Percentiles rank a stretch among this genome's conserved stretches.
Evolutionary conservation across 2,113 vertebrate genomes (phyloP).

Genomic region (Atlantisia rogersi): DNA sequence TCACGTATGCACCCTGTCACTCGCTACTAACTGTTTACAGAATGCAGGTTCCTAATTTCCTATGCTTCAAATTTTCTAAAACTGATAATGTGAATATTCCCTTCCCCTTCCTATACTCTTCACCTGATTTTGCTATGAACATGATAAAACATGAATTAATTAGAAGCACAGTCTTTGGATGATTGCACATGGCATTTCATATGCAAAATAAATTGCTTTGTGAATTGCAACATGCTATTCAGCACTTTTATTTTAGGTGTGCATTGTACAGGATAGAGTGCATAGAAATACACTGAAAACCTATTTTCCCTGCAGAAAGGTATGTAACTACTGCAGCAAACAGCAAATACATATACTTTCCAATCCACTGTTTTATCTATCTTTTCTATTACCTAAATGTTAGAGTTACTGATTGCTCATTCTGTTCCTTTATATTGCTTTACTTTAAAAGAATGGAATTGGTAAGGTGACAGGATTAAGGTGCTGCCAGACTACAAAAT

Average conservation of each 20-base stretch:
- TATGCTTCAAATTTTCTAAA: background rate
- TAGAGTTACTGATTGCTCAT: background rate
- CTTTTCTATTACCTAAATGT: background rate
- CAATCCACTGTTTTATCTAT: background rate
- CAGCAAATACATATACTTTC: background rate
- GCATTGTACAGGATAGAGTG: background rate
- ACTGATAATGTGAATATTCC: background rate
- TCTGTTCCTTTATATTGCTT: background rate
- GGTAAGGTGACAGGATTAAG: background rate
- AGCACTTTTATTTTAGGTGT: background rate
- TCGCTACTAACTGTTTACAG: background rate
- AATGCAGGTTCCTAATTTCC: background rate
- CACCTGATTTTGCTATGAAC: background rate
- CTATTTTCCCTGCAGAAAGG: background rate
- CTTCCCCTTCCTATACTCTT: background rate
- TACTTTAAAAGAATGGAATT: background rate
- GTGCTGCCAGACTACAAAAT: background rate
- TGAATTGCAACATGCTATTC: background rate
- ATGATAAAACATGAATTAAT: background rate
- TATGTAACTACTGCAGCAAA: background rate
- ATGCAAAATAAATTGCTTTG: slow-evolving; percentile 21
- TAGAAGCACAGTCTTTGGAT: background rate
- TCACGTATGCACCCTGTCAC: background rate
- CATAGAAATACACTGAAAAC: background rate
- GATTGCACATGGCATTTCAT: background rate